These are phyloP conservation scores for Nannoperca australis DNA, from an alignment of 2,797 vertebrate species.

Conservation along the genomic window DNA sequence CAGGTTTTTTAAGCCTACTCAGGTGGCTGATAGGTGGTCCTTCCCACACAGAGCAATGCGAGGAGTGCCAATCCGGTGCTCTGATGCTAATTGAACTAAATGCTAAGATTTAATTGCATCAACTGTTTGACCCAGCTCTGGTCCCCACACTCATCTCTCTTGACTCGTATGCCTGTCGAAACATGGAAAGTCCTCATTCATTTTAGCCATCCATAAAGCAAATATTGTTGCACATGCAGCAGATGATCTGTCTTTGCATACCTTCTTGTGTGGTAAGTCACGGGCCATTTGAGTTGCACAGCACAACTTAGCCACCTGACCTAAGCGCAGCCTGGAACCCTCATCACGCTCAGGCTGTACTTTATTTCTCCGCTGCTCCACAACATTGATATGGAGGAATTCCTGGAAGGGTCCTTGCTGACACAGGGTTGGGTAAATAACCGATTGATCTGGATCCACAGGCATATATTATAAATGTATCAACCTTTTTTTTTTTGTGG, in stretches of 20 bases:
- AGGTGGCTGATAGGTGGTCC: conserved; percentile 36
- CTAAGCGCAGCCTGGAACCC: conserved; percentile 92
- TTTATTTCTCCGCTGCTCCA: conserved; percentile 91
- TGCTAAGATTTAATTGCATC: conserved; percentile 61
- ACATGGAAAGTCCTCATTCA: conserved; percentile 98
- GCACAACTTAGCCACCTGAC: conserved; percentile 91
- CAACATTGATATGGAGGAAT: conserved; percentile 93
- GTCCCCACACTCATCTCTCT: conserved; percentile 84
- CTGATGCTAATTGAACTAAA: conserved; percentile 34
- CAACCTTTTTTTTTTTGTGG: conserved; percentile 54
- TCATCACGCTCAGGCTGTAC: conserved; percentile 93
- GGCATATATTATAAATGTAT: conserved; percentile 66
- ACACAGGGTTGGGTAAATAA: conserved; percentile 73
- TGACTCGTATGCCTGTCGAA: conserved; percentile 93
- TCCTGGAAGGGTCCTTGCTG: conserved; percentile 78
- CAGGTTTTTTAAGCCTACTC: conserved; percentile 37
- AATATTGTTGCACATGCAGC: conserved; percentile 99
- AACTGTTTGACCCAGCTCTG: conserved; percentile 57
- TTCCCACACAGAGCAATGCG: conserved; percentile 13
- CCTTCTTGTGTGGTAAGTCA: conserved; percentile 99
- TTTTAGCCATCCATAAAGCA: conserved; percentile 98
- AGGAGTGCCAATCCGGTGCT: neutral
- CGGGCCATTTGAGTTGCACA: conserved; percentile 91
- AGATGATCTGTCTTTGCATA: conserved; percentile 97
- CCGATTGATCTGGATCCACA: conserved; percentile 72